Conservation (phyloP, 2,113 vertebrate genomes). For the Parus major region DNA sequence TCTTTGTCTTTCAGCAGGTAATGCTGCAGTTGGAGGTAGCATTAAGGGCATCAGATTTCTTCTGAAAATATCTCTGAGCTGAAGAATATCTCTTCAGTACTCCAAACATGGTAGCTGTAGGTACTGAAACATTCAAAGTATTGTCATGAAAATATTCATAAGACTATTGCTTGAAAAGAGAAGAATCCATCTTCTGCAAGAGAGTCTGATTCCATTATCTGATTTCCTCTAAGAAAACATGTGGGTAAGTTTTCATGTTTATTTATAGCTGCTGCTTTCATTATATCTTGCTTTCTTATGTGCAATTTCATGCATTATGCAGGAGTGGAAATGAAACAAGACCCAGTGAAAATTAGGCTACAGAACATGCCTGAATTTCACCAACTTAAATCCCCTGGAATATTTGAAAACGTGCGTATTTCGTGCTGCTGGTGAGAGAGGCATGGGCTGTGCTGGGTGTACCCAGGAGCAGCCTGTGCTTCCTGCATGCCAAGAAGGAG, state of each 20-base stretch:
- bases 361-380: background rate
- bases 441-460: background rate
- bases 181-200: background rate
- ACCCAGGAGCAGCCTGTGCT: background rate
- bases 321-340: background rate
- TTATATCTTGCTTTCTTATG: conserved; percentile 2
- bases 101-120: background rate
- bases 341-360: background rate
- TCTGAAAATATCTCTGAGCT: background rate
- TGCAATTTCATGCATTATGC: conserved; percentile 44
- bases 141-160: conserved; percentile 43
- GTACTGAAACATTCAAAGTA: conserved; percentile 13
- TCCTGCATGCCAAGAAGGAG: fast-evolving
- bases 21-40: background rate
- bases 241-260: conserved; percentile 39
- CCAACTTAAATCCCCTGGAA: background rate
- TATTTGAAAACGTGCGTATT: background rate
- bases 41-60: background rate
- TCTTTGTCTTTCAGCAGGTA: background rate
- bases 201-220: conserved; percentile 35
- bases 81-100: background rate
- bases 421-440: background rate
- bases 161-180: conserved; percentile 5
- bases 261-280: conserved; percentile 47
- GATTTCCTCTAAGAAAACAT: conserved; percentile 49